These are phyloP conservation scores for Pomatostomus ruficeps DNA, from an alignment of 2,113 vertebrate genomes.

Conservation along the genomic window DNA sequence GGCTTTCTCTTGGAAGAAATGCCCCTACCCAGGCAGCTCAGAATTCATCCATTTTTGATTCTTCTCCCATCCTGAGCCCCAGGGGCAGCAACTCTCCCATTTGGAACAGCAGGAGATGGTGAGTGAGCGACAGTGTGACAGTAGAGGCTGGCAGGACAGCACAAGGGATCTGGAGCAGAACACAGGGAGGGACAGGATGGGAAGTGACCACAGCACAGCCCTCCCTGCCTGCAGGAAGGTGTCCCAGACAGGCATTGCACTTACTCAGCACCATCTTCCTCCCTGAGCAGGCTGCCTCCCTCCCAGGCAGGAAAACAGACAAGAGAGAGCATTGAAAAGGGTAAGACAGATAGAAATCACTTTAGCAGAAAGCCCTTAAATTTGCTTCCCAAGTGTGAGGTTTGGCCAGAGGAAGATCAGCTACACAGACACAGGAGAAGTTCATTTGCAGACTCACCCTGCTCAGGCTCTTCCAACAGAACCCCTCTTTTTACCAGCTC, in stretches of 20 bases:
- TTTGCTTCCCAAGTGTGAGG: neutral
- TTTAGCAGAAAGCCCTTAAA: neutral
- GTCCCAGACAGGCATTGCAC: neutral
- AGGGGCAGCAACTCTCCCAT: neutral
- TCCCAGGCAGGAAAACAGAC: neutral
- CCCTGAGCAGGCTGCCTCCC: neutral
- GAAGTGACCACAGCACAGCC: neutral
- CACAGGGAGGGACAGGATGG: neutral
- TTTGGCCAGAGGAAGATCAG: neutral
- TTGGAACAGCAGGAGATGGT: neutral
- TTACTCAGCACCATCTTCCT: neutral
- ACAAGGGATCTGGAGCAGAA: neutral
- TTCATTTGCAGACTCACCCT: conserved; percentile 77
- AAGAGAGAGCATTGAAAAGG: neutral
- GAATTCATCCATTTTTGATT: neutral
- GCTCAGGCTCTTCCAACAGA: conserved; percentile 90
- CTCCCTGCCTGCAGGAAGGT: neutral
- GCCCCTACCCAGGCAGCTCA: neutral
- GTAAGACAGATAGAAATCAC: neutral
- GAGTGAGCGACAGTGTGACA: neutral
- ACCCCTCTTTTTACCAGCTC: conserved; percentile 96
- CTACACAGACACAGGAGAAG: conserved; percentile 25
- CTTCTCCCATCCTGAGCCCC: neutral
- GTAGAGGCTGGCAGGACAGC: neutral
- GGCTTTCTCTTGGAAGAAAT: neutral